Evolutionary conservation across 1,140 invertebrate genomes (phyloP).

Genomic region (Caenorhabditis inopinata): DNA sequence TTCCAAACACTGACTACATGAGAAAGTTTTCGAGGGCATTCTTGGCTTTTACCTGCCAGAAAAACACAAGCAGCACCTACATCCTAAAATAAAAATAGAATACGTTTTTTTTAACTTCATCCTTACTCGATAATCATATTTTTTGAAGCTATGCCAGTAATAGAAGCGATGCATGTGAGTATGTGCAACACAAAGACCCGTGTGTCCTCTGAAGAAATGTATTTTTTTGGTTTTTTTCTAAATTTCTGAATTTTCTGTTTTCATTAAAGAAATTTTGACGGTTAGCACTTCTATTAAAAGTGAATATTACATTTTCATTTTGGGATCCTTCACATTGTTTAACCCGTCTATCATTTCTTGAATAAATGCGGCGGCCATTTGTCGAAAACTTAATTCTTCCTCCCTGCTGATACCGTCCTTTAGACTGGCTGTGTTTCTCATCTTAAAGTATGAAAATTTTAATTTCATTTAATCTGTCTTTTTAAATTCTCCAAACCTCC

Average conservation of each 20-base stretch:
- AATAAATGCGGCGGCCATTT: background rate
- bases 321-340: background rate
- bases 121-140: conserved; percentile 1
- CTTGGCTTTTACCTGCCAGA: background rate
- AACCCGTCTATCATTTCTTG: conserved; percentile 17
- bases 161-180: conserved; percentile 19
- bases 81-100: background rate
- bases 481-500: background rate
- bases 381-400: background rate
- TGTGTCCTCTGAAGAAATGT: background rate
- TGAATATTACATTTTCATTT: background rate
- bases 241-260: background rate
- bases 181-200: background rate
- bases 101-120: background rate
- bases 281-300: no score
- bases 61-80: background rate
- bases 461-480: background rate
- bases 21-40: background rate
- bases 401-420: background rate
- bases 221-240: background rate
- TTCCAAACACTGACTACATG: background rate
- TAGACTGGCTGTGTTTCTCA: background rate
- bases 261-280: background rate
- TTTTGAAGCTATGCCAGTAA: conserved; percentile 19
- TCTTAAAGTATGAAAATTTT: background rate